phyloP scores from a whole-genome alignment of 2,113 vertebrate species.

The Crotalus viridis region DNA sequence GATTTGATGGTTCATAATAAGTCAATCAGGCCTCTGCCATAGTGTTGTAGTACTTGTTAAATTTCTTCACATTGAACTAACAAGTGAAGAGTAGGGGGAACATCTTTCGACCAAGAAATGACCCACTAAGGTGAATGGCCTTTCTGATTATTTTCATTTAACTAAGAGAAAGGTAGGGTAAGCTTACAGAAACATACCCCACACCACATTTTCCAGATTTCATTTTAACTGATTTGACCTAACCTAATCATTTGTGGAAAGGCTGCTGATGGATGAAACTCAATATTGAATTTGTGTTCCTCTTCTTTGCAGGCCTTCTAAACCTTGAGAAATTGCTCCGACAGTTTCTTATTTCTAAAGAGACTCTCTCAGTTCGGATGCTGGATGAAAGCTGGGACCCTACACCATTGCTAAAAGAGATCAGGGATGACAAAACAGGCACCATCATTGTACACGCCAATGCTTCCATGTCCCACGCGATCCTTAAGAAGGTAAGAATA shows the following conservation, averaged over 20 bases:
- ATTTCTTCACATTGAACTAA: not conserved
- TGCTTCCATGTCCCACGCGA: conserved; percentile 93
- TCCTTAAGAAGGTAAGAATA: conserved; percentile 84
- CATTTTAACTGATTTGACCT: not conserved
- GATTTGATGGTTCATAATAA: not conserved
- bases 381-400: conserved; percentile 94
- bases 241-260: fast-evolving
- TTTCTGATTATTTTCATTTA: not conserved
- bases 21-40: not conserved
- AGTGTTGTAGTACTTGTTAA: not conserved
- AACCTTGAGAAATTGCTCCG: conserved; percentile 96
- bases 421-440: conserved; percentile 94
- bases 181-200: not conserved
- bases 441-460: conserved; percentile 98
- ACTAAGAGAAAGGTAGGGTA: not conserved
- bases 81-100: not conserved
- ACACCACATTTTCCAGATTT: not conserved
- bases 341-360: conserved; percentile 98
- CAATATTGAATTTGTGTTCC: not conserved
- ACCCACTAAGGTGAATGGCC: not conserved
- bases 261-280: not conserved
- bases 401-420: conserved; percentile 94
- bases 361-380: conserved; percentile 95
- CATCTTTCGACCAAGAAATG: not conserved
- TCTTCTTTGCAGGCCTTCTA: conserved; percentile 83